Evolutionary conservation across 2,888 invertebrate genomes (phyloP).

Genomic region (Ophion ventricosus): DNA sequence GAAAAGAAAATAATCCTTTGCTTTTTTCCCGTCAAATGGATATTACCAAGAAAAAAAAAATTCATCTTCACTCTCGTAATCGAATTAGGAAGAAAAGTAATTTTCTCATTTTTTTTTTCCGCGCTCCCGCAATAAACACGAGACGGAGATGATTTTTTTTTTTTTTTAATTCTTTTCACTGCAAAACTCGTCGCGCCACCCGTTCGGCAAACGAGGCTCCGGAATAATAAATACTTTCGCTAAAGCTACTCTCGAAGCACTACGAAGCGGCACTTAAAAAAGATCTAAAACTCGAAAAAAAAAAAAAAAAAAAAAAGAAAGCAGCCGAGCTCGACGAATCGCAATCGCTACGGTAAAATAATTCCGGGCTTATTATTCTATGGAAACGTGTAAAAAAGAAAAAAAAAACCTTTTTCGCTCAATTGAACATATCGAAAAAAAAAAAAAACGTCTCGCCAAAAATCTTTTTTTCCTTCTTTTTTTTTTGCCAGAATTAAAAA

Average conservation of each 20-base stretch:
- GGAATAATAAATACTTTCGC: slow-evolving; percentile 22
- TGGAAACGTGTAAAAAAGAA: slow-evolving; percentile 28
- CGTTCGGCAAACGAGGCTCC: background rate
- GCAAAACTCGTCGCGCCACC: too few relatives aligned
- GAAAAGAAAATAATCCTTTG: background rate
- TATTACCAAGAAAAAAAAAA: background rate
- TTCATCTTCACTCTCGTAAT: background rate
- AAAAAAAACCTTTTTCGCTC: slow-evolving; percentile 25
- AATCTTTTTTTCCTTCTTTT: too few relatives aligned
- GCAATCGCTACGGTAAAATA: slow-evolving; percentile 17
- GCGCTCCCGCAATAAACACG: too few relatives aligned
- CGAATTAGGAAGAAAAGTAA: background rate
- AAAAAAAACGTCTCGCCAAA: slow-evolving; percentile 24
- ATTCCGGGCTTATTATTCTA: slow-evolving; percentile 6
- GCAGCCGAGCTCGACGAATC: background rate
- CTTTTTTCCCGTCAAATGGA: background rate
- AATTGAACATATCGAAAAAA: slow-evolving; percentile 13
- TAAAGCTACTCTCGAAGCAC: slow-evolving; percentile 22
- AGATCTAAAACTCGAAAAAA: background rate
- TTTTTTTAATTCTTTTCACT: too few relatives aligned
- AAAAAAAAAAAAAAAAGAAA: slow-evolving; percentile 1
- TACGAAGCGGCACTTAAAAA: slow-evolving; percentile 28
- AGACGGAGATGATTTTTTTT: too few relatives aligned
- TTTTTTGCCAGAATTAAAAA: background rate
- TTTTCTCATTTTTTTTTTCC: background rate